Evolutionary conservation across 2,113 vertebrate species (phyloP).

Genomic region (Lates calcarifer): DNA sequence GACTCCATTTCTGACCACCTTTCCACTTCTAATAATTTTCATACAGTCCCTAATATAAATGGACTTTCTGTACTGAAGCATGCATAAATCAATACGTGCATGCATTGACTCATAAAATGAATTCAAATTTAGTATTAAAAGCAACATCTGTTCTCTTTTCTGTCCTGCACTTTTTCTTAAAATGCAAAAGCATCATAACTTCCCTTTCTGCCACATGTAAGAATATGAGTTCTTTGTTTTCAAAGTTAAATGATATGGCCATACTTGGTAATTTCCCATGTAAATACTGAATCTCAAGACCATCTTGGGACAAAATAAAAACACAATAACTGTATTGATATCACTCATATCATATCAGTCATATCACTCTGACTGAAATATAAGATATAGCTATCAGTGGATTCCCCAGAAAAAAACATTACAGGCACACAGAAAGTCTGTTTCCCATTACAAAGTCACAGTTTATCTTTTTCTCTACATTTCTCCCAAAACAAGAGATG

Average conservation of each 20-base stretch:
- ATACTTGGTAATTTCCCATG: slow-evolving; percentile 6
- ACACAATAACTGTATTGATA: slow-evolving; percentile 19
- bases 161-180: not conserved
- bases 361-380: slow-evolving; percentile 26
- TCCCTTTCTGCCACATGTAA: not conserved
- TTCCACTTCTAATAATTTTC: not conserved
- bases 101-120: not conserved
- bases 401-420: slow-evolving; percentile 50
- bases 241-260: not conserved
- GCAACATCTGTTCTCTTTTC: not conserved
- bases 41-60: not conserved
- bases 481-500: slow-evolving; percentile 66
- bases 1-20: not conserved
- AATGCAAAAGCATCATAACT: not conserved
- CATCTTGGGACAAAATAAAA: slow-evolving; percentile 5
- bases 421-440: slow-evolving; percentile 48
- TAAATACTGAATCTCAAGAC: slow-evolving; percentile 23
- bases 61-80: not conserved
- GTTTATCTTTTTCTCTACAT: slow-evolving; percentile 54
- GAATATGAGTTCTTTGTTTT: slow-evolving; percentile 15
- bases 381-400: slow-evolving; percentile 31
- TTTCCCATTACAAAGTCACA: slow-evolving; percentile 63
- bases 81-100: not conserved
- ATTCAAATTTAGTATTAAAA: not conserved
- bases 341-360: too few relatives aligned